A percentile compares a stretch with the other conserved stretches of the same genome.
Evolutionary conservation across 2,113 vertebrate species (phyloP).

Genomic region (Agelaius phoeniceus): DNA sequence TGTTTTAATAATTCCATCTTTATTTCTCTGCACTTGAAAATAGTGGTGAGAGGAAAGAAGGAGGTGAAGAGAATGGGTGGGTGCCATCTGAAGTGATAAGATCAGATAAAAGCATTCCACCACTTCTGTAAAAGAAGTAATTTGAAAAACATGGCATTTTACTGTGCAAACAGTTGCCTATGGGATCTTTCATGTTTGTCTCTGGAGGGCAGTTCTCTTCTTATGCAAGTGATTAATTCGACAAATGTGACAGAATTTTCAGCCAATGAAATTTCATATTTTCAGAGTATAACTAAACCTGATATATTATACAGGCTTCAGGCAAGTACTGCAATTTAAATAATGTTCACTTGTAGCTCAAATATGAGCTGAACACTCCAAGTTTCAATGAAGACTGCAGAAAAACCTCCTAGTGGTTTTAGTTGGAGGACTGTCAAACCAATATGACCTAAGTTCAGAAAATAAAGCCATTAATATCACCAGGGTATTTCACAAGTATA

Average conservation of each 20-base stretch:
- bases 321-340: conserved; percentile 23
- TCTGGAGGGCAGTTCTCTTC: background rate
- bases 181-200: background rate
- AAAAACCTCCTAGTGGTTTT: background rate
- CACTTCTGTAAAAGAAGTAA: background rate
- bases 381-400: background rate
- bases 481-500: background rate
- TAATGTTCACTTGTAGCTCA: background rate
- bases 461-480: background rate
- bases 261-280: conserved; percentile 24
- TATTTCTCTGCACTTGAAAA: background rate
- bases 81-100: background rate
- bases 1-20: background rate
- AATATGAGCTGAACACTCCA: background rate
- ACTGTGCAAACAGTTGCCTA: background rate
- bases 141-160: conserved; percentile 8
- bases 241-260: conserved; percentile 44
- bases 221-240: conserved; percentile 20
- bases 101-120: background rate
- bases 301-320: conserved; percentile 11
- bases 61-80: background rate
- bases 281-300: conserved; percentile 21
- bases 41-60: background rate
- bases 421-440: background rate
- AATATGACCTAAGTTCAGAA: background rate